Base-by-base conservation (phyloP, 2,888 invertebrate genomes). In the Ditula angustiorana region DNA sequence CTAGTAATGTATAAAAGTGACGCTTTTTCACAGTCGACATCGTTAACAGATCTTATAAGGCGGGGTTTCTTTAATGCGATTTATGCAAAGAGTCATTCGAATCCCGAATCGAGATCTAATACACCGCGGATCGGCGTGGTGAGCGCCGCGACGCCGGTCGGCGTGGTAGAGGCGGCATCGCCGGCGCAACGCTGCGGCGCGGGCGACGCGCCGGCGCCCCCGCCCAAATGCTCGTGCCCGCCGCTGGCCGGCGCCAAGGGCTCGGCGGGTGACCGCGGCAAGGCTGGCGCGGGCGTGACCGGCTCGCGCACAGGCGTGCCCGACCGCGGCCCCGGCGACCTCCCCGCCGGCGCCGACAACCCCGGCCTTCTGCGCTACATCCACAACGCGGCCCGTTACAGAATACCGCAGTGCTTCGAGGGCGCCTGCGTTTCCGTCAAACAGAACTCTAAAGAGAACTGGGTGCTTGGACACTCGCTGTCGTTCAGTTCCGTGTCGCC, bases 401-500 rank as follows among this genome's bases (percentile, higher is more conserved):
- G 91, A 66, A 69, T 86, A 68, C 93, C 87, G 30, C 94, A 92
- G 72, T 93, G 93, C 70, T 93, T 93, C 65, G 92, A 93, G 75
- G 93, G 93, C 23, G 92, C 83, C 13, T 78, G 75, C 67, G 78
- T 92, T 13, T 87, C 88, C 11, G 79, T 92, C 3, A 90, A 90
- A 68, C 91, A 92, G 67, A 80, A 76, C 63, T 73, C 86, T 0
- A 74, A 61, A 3, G 80, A 71, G 61, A 90, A 90, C 71, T 90
- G 92, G 88, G 76, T 90, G 19, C 67, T 91, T 41, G 92, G 92
- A 0, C 92, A 92, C 71, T 83, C 87, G 0, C 68, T 92, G 65
- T 80, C 89, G 0, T 92, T 92, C 64, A 93, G 93, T 74, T 90
- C 93, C 0, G 92, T 93, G 3, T 87, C 91, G 5, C 93, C 93